Evolutionary conservation across 2,113 vertebrate species (phyloP).

Genomic region (Apaloderma vittatum): DNA sequence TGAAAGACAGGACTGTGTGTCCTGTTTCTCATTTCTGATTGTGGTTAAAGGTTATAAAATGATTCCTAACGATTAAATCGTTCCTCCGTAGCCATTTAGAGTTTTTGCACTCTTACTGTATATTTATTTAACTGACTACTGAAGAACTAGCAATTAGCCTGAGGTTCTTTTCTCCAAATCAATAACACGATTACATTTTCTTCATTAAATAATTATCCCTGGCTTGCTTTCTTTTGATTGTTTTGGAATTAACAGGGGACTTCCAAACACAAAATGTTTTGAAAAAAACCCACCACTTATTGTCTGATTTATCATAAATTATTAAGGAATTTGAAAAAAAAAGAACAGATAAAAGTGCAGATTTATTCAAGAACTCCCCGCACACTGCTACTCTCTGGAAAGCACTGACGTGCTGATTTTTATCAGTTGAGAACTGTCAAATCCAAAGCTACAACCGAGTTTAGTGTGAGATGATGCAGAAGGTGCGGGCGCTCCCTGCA

Average conservation of each 20-base stretch:
- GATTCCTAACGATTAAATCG: background rate
- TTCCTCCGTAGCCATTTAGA: background rate
- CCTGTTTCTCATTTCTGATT: background rate
- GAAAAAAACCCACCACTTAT: background rate
- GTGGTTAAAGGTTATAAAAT: background rate
- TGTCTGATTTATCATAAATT: background rate
- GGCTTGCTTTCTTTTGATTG: background rate
- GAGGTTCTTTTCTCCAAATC: background rate
- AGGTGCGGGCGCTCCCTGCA: background rate
- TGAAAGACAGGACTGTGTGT: background rate
- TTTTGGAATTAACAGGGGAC: background rate
- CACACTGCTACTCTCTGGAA: background rate
- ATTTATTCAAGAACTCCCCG: background rate
- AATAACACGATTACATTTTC: background rate
- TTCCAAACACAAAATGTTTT: background rate
- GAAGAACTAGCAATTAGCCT: background rate
- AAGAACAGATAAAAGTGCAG: background rate
- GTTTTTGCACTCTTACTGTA: background rate
- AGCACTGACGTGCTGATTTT: background rate
- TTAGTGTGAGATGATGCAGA: background rate
- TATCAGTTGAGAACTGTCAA: background rate
- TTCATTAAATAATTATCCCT: background rate
- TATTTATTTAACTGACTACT: conserved; percentile 22
- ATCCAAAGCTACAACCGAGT: background rate
- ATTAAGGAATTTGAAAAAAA: background rate